phyloP scores from a whole-genome alignment of 2,888 invertebrate genomes.

The Drosophila eohydei region DNA sequence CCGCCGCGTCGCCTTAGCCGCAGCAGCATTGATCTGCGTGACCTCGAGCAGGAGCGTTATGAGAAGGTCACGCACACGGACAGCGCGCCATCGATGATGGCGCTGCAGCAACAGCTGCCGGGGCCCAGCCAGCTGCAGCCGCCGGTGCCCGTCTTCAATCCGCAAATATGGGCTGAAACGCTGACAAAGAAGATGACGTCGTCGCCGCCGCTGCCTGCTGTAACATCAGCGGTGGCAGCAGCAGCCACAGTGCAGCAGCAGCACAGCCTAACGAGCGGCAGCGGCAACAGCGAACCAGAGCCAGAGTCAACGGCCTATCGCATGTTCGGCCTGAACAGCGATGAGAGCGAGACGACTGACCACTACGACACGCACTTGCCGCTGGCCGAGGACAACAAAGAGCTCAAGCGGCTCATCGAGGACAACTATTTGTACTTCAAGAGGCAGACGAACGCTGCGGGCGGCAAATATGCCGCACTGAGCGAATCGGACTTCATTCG shows the following conservation, averaged over 20 bases:
- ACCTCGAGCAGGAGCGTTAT: constrained; percentile 85
- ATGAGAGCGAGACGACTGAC: constrained; percentile 82
- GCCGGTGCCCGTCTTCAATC: constrained; percentile 68
- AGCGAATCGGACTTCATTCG: constrained; percentile 84
- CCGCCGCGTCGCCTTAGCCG: constrained; percentile 85
- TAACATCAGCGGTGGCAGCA: constrained; percentile 1
- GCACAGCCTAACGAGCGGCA: constrained; percentile 71
- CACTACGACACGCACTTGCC: constrained; percentile 82
- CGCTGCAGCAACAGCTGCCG: constrained; percentile 78
- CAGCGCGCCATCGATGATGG: constrained; percentile 85
- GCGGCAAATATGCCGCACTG: constrained; percentile 80
- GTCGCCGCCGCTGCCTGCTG: constrained; percentile 3
- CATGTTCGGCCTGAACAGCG: constrained; percentile 75
- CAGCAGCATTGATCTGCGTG: constrained; percentile 85
- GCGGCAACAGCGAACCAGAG: constrained; percentile 73
- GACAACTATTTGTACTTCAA: constrained; percentile 84
- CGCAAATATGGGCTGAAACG: constrained; percentile 77
- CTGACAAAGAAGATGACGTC: constrained; percentile 24
- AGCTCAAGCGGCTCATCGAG: constrained; percentile 84
- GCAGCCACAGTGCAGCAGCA: constrained; percentile 39
- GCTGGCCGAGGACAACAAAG: constrained; percentile 84
- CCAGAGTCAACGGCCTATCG: constrained; percentile 71
- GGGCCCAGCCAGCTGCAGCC: constrained; percentile 58
- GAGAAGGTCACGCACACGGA: constrained; percentile 85
- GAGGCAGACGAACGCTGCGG: constrained; percentile 72